A percentile compares a stretch with the other conserved stretches of the same genome.
These are phyloP conservation scores for Ladona fulva DNA, from an alignment of 1,140 invertebrate genomes.

Conservation along the genomic window DNA sequence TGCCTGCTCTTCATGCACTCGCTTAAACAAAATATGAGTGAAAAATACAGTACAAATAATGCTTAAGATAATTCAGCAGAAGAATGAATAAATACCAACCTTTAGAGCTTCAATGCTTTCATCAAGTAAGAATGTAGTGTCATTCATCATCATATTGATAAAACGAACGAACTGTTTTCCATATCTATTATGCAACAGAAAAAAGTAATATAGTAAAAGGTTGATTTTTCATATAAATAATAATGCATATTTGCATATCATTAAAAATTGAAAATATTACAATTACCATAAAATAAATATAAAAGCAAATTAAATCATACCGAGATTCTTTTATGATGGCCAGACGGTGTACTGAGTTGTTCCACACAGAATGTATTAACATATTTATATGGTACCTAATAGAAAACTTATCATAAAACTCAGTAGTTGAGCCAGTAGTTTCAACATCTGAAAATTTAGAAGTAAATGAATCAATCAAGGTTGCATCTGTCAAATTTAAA, in stretches of 20 bases:
- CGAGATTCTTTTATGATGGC: slow-evolving; percentile 74
- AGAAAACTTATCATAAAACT: slow-evolving; percentile 99
- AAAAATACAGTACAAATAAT: neutral
- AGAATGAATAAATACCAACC: slow-evolving; percentile 24
- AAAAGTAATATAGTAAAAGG: too few species aligned
- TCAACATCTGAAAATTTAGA: slow-evolving; percentile 66
- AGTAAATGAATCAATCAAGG: neutral
- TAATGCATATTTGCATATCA: too few species aligned
- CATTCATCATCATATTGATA: slow-evolving; percentile 99
- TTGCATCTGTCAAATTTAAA: neutral
- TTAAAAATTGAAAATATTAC: too few species aligned
- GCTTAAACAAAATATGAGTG: slow-evolving; percentile 27
- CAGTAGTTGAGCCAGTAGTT: slow-evolving; percentile 90
- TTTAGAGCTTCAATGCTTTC: slow-evolving; percentile 93
- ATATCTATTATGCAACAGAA: too few species aligned
- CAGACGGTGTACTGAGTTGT: slow-evolving; percentile 53
- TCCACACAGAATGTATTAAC: slow-evolving; percentile 85
- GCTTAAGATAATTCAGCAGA: neutral
- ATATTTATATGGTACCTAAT: slow-evolving; percentile 96
- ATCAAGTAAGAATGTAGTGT: slow-evolving; percentile 94
- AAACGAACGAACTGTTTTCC: slow-evolving; percentile 95
- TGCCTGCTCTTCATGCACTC: slow-evolving; percentile 91
- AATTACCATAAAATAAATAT: neutral
- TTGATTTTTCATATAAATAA: too few species aligned
- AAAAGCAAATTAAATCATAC: slow-evolving; percentile 23